Base-by-base conservation (phyloP, 1,140 invertebrate species). In the Zaprionus gabonicus region DNA sequence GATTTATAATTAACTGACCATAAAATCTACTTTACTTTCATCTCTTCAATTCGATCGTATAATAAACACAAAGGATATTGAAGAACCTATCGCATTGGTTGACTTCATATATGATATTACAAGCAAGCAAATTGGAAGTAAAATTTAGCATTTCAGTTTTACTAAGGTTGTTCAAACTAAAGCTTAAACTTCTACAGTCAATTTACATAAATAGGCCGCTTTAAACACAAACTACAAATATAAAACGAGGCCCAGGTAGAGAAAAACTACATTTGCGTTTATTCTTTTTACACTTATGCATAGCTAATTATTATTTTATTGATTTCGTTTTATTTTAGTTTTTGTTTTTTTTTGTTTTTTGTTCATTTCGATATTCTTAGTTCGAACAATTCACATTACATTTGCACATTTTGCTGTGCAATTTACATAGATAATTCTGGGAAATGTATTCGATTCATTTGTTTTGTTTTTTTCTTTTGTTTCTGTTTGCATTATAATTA, bases 401-500 rank as follows among this genome's bases (percentile, higher is more conserved):
- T 57, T 58, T 64, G 70, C 58, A 9, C 64, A 58, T 64, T 68
- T 64, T 31, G 46, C 55, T 38, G 27, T 57, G 73, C 53, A 71
- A 67, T 79, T 76, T 68, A 76, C 71, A 60, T 76, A 49, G 64
- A 78, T 75, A 58, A 56, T 56, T 65, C 17, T 25, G 27, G 20
- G 36, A 20, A 34, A 27, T 41, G n/a, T 56, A 65, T 62, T 71
- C 73, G 65, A 74, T 34, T 41, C 58, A 70, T 77, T 69, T 51
- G 55, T 34, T 58, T 53, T 60, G 80, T 41, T 55, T 55, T 23
- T 2, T 23, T 23, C 23, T 23, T 63, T 62, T 63, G 46, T 38
- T 74, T 65, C 56, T 46, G 3, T 78, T 71, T 75, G 44, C 78
- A 80, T 85, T 85, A 91, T 78, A 85, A 73, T 90, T 90, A 90